phyloP scores from a whole-genome alignment of 2,113 vertebrate species.

The Pedetes capensis region DNA sequence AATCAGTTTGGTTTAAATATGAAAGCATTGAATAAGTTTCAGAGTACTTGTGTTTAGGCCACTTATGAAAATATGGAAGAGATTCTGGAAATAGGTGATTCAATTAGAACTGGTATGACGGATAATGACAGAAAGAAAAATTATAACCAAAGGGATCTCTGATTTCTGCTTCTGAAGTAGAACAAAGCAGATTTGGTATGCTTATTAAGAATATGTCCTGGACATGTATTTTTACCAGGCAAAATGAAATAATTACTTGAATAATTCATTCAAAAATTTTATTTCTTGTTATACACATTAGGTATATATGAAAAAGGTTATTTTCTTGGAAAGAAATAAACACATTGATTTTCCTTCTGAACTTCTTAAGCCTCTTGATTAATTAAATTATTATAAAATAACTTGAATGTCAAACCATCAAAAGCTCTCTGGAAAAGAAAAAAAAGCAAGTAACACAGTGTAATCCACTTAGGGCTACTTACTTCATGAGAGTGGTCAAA shows the following conservation, averaged over 20 bases:
- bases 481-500: neutral
- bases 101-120: neutral
- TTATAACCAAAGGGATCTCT: neutral
- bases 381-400: conserved; percentile 11
- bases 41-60: neutral
- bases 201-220: neutral
- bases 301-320: neutral
- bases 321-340: conserved; percentile 19
- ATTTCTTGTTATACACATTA: neutral
- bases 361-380: neutral
- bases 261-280: neutral
- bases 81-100: neutral
- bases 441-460: neutral
- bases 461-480: neutral
- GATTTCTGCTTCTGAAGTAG: neutral
- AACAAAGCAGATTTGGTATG: neutral
- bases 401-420: neutral
- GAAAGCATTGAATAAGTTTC: neutral
- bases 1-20: neutral
- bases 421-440: neutral
- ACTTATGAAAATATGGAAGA: neutral
- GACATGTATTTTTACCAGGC: neutral
- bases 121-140: neutral
- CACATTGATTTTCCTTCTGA: neutral
- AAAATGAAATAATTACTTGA: neutral